Percentiles rank a stretch among this genome's conserved stretches.
These are phyloP conservation scores for Megaustenia siamemsis DNA, from an alignment of 2,888 invertebrate genomes.

Conservation along the genomic window DNA sequence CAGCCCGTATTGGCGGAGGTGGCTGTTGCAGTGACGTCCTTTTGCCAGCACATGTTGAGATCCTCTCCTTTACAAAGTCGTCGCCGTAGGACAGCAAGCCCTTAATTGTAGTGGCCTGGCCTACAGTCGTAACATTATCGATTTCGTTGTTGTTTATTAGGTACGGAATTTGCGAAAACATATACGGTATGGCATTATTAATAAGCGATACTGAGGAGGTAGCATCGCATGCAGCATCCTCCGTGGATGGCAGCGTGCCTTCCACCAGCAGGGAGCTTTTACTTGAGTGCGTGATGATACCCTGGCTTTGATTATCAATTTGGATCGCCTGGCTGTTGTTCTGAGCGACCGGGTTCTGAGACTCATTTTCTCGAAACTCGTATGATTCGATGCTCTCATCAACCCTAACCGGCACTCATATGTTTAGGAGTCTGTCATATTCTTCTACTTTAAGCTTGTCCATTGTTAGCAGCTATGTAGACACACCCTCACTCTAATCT, in stretches of 20 bases:
- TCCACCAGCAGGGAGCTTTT: neutral
- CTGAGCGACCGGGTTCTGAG: neutral
- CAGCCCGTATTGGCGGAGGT: neutral
- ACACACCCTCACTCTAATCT: neutral
- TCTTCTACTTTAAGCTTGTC: neutral
- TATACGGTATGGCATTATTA: neutral
- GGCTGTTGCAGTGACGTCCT: neutral
- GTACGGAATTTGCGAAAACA: neutral
- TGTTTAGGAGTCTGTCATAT: neutral
- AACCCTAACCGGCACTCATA: neutral
- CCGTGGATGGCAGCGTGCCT: neutral
- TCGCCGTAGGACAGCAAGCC: neutral
- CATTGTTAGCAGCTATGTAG: no score
- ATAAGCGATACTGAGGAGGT: neutral
- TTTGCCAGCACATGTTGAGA: slow-evolving; percentile 2
- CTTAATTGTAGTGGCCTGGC: slow-evolving; percentile 3
- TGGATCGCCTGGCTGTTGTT: neutral
- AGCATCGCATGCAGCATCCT: neutral
- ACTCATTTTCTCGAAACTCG: neutral
- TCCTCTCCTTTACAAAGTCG: neutral
- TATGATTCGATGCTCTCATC: neutral
- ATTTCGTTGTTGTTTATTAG: neutral
- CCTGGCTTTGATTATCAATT: neutral
- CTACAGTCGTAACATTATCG: neutral
- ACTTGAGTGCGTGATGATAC: neutral